Evolutionary conservation across 2,797 vertebrate species (phyloP).

Genomic region (Octomys mimax): DNA sequence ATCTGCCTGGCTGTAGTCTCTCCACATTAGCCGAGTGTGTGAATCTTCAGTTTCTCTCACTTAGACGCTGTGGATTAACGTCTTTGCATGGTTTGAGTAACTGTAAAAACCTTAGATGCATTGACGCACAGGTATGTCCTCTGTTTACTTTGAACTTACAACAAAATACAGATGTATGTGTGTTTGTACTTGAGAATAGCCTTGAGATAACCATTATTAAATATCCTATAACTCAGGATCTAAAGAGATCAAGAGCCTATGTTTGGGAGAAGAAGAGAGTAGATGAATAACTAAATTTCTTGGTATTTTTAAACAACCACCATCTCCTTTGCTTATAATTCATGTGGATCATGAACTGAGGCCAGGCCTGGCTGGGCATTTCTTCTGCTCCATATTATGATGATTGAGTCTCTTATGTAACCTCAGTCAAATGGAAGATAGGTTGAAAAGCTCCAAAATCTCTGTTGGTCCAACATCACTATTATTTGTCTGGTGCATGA

Average conservation of each 20-base stretch:
- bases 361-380: background rate
- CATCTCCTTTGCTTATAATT: background rate
- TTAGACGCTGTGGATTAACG: conserved; percentile 93
- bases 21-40: conserved; percentile 92
- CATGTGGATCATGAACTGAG: background rate
- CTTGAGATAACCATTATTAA: conserved; percentile 36
- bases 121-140: conserved; percentile 93
- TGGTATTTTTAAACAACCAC: background rate
- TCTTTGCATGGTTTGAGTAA: conserved; percentile 91
- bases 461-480: background rate
- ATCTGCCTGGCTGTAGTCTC: conserved; percentile 92
- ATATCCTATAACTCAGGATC: background rate
- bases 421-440: background rate
- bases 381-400: background rate
- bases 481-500: background rate
- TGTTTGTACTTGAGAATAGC: background rate
- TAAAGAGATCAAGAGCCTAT: background rate
- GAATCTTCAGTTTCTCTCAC: conserved; percentile 91
- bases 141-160: conserved; percentile 13
- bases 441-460: background rate
- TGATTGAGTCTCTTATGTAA: background rate
- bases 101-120: conserved; percentile 91
- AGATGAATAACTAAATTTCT: background rate
- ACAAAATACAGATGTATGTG: background rate
- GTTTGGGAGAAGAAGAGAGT: background rate